Percentiles rank a stretch among this genome's conserved stretches.
These are phyloP conservation scores for Eutrigla gurnardus DNA, from an alignment of 2,797 vertebrate species.

Conservation along the genomic window DNA sequence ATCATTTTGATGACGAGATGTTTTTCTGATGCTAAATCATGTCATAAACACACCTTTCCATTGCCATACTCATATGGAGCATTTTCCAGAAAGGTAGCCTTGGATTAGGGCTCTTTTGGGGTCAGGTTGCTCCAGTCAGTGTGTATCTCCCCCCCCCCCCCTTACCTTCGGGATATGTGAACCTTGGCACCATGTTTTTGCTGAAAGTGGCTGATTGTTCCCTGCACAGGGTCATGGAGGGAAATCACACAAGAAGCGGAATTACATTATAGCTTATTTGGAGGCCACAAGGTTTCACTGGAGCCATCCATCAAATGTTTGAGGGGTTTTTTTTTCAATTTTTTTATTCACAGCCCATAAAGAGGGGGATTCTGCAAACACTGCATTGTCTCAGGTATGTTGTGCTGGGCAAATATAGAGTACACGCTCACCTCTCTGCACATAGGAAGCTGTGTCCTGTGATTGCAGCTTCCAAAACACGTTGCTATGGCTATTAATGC, in stretches of 20 bases:
- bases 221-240: conserved; percentile 72
- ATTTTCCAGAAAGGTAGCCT: conserved; percentile 30
- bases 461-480: neutral
- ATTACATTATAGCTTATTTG: conserved; percentile 84
- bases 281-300: conserved; percentile 76
- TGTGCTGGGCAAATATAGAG: conserved; percentile 56
- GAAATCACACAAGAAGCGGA: conserved; percentile 77
- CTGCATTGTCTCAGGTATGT: conserved; percentile 60
- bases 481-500: conserved; percentile 38
- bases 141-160: conserved; percentile 41
- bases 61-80: conserved; percentile 21
- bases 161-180: conserved; percentile 75
- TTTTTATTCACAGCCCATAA: conserved; percentile 36
- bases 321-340: conserved; percentile 40
- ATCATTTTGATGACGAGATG: no score
- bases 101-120: conserved; percentile 44
- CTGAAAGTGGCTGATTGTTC: conserved; percentile 80
- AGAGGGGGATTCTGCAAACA: conserved; percentile 72
- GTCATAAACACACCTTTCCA: conserved; percentile 22
- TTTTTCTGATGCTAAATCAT: neutral
- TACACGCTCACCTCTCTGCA: conserved; percentile 21
- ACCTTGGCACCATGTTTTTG: conserved; percentile 73
- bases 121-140: conserved; percentile 63
- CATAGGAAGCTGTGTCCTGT: conserved; percentile 24
- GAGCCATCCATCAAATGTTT: conserved; percentile 82